Base-by-base conservation (phyloP, 1,140 invertebrate species). In the Ceratina australensis region DNA sequence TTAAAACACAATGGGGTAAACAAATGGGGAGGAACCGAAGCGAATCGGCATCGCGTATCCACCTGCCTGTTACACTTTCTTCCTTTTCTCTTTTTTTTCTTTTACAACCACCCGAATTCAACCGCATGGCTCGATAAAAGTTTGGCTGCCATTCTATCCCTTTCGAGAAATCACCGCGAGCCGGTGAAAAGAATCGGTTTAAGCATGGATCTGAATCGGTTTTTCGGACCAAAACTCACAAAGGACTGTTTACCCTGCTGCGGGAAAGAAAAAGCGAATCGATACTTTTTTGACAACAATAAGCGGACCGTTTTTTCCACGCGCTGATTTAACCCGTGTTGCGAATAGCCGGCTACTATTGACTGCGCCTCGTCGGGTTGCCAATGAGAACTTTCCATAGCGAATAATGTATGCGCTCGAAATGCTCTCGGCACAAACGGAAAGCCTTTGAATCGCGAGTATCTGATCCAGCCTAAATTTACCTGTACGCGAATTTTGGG, bases 401-500 rank as follows among this genome's bases (percentile, higher is more conserved):
- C 22, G 16, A 66, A 26, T 54, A 24, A 65, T 67, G 33, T 18
- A 63, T 56, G 61, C 8, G 59, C 50, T n/a, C 7, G 57, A 67
- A 78, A 75, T 64, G 42, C 50, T 61, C 77, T 82, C 72, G 54
- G 49, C 52, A 66, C 50, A 18, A 18, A 16, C 52, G 22, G 64
- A 65, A 63, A 52, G 28, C 18, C 47, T 24, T 68, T 57, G 26
- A 67, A 61, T 82, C 50, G 49, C 50, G 42, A 52, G 59, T 20
- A 24, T n/a, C 64, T 67, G 50, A 82, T 81, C 33, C 33, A 5
- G 33, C 7, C 33, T 81, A 56, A 26, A 82, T 76, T 76, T 28
- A 64, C 54, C 47, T 64, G n/a, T 15, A 20, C n/a, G 16, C 42
- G 50, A 82, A 61, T 81, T 76, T 56, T 20, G 26, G 0, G 4